These are phyloP conservation scores for Gnathonemus echidnorhynchus DNA, from an alignment of 2,113 vertebrate species.

Conservation along the genomic window DNA sequence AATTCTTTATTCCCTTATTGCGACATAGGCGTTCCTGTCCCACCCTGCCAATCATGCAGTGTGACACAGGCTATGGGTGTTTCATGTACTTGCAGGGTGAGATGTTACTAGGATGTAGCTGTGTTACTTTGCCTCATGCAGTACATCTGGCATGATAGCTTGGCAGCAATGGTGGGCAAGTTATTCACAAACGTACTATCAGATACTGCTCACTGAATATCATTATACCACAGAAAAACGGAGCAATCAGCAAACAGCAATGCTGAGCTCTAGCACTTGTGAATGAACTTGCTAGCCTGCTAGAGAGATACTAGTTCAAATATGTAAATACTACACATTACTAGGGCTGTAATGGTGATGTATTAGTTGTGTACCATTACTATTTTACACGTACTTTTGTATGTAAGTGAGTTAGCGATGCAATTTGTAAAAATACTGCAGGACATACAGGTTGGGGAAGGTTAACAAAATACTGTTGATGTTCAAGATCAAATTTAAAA, in stretches of 20 bases:
- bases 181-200: not conserved
- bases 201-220: not conserved
- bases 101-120: not conserved
- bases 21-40: not conserved
- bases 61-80: not conserved
- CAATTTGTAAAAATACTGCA: no score
- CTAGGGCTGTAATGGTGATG: no score
- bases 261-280: not conserved
- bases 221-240: not conserved
- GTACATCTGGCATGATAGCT: not conserved
- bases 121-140: not conserved
- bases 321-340: no score
- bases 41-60: not conserved
- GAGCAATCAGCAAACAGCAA: not conserved
- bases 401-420: no score
- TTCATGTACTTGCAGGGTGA: no score
- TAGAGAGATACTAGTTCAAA: not conserved
- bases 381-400: no score
- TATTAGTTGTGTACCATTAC: no score
- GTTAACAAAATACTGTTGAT: no score
- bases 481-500: no score
- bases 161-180: not conserved
- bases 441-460: no score
- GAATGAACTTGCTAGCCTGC: not conserved
- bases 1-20: not conserved